A percentile compares a stretch with the other conserved stretches of the same genome.
Evolutionary conservation across 2,888 invertebrate species (phyloP).

Genomic region (Acanthosepion esculentum): DNA sequence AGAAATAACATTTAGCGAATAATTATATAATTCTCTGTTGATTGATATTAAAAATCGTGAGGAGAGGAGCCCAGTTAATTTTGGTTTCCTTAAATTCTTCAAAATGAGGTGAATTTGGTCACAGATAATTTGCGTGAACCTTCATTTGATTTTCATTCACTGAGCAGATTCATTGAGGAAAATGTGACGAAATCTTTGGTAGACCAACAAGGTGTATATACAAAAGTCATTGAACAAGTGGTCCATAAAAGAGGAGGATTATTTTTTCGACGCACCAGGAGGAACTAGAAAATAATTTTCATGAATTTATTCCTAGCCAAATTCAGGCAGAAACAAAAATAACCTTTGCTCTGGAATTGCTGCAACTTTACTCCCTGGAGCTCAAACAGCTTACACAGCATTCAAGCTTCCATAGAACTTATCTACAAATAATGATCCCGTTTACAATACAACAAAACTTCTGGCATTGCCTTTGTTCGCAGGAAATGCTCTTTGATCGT

Average conservation of each 20-base stretch:
- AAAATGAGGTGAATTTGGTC: neutral
- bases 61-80: neutral
- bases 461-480: neutral
- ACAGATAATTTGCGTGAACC: too few species aligned
- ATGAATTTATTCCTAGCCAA: neutral
- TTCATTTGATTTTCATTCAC: neutral
- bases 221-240: neutral
- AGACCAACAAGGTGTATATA: neutral
- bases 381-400: neutral
- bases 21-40: neutral
- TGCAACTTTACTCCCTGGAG: neutral
- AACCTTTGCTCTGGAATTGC: slow-evolving; percentile 14
- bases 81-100: neutral
- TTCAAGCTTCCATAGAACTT: neutral
- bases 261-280: neutral
- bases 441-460: slow-evolving; percentile 10
- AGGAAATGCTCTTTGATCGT: neutral
- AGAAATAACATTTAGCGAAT: neutral
- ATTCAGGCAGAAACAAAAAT: neutral
- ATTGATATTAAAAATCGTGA: too few species aligned
- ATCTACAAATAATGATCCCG: neutral
- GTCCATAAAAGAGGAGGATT: neutral
- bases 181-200: neutral
- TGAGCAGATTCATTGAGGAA: neutral
- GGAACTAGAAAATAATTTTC: neutral